Percentiles rank a stretch among this genome's conserved stretches.
Conservation (phyloP, 2,888 invertebrate genomes). For the Athalia cordata region DNA sequence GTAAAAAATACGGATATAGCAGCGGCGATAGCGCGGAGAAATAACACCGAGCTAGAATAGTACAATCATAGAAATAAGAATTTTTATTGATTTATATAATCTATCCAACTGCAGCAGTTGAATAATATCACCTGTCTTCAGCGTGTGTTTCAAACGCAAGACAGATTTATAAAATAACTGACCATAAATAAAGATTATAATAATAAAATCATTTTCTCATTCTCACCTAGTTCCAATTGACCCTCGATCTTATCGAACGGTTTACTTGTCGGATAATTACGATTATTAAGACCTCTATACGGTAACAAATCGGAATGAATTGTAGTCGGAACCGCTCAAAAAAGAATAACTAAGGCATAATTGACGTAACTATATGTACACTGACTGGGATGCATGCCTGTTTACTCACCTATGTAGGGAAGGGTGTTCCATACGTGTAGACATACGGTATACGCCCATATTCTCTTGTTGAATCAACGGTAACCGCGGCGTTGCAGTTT, state of each 20-base stretch:
- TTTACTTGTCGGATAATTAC: too few relatives aligned
- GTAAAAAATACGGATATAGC: conserved; percentile 58
- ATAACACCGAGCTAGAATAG: conserved; percentile 13
- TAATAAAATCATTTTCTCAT: too few relatives aligned
- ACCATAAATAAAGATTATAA: too few relatives aligned
- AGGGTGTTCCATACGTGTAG: conserved; percentile 38
- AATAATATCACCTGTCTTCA: too few relatives aligned
- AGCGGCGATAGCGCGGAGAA: conserved; percentile 27
- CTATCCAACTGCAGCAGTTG: too few relatives aligned
- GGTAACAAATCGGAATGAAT: conserved; percentile 60
- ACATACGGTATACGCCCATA: not conserved
- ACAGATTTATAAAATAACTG: too few relatives aligned
- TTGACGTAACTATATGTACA: conserved; percentile 52
- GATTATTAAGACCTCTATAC: conserved; percentile 50
- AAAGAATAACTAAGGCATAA: conserved; percentile 55
- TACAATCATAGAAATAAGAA: conserved; percentile 4
- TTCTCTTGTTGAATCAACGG: not conserved
- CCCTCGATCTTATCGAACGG: too few relatives aligned
- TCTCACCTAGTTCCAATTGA: too few relatives aligned
- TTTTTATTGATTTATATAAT: not conserved
- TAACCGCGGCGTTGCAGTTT: conserved; percentile 26
- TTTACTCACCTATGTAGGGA: conserved; percentile 24
- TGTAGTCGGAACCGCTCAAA: conserved; percentile 54
- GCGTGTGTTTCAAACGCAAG: too few relatives aligned
- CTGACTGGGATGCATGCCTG: conserved; percentile 40